A percentile compares a stretch with the other conserved stretches of the same genome.
These are phyloP conservation scores for Helogale parvula DNA, from an alignment of 2,113 vertebrate genomes.

Conservation along the genomic window DNA sequence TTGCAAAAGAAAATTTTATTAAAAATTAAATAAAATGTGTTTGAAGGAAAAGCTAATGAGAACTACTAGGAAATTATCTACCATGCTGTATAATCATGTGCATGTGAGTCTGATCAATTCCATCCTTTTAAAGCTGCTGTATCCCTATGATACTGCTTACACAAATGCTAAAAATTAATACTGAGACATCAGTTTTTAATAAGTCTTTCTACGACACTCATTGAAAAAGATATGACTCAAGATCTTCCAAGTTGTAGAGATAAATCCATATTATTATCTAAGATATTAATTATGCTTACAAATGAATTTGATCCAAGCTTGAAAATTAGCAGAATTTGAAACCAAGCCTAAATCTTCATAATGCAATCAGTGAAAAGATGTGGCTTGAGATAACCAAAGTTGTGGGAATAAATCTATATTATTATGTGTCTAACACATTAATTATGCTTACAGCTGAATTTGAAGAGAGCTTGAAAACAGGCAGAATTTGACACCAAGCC, in stretches of 20 bases:
- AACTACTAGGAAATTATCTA: neutral
- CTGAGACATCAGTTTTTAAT: neutral
- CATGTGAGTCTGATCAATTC: neutral
- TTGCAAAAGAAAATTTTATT: too few species aligned
- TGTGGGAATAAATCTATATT: neutral
- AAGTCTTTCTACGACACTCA: neutral
- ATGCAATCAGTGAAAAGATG: neutral
- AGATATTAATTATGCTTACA: neutral
- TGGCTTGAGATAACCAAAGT: neutral
- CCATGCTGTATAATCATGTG: neutral
- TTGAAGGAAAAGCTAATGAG: neutral
- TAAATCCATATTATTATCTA: neutral
- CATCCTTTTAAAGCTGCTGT: neutral
- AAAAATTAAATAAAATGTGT: too few species aligned
- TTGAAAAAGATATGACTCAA: neutral
- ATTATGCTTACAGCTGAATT: neutral
- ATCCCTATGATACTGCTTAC: neutral
- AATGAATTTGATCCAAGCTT: neutral
- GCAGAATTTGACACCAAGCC: conserved; percentile 12
- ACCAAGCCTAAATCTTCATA: neutral
- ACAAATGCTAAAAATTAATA: neutral
- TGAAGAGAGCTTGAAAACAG: neutral
- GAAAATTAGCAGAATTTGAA: conserved; percentile 5
- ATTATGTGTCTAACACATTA: neutral
- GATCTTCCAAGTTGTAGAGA: neutral